A percentile compares a stretch with the other conserved stretches of the same genome.
phyloP scores from a whole-genome alignment of 1,140 invertebrate genomes.

The Drosophila nebulosa region DNA sequence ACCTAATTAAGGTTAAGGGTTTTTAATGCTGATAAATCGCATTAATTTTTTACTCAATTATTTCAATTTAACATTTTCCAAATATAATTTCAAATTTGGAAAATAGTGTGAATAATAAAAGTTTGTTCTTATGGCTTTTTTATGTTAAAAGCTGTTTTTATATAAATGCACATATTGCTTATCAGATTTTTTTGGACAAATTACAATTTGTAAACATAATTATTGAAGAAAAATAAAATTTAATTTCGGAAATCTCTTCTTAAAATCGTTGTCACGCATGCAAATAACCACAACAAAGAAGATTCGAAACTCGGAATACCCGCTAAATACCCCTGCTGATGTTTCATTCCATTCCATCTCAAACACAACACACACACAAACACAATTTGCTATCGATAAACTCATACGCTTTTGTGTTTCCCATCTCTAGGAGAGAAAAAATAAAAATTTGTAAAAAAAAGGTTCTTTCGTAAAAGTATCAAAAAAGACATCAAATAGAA shows the following conservation, averaged over 20 bases:
- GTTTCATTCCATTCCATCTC: background rate
- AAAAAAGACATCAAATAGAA: background rate
- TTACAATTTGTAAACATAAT: background rate
- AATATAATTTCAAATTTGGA: background rate
- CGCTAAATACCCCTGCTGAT: background rate
- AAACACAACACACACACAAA: background rate
- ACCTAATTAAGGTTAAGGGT: background rate
- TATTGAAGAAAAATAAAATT: background rate
- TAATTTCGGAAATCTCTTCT: background rate
- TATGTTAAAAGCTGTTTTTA: background rate
- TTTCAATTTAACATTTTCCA: background rate
- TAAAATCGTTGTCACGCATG: too few relatives aligned
- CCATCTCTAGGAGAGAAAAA: too few relatives aligned
- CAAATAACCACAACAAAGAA: too few relatives aligned
- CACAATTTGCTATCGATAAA: background rate
- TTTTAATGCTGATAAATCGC: background rate
- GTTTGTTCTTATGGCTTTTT: background rate
- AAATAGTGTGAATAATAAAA: background rate
- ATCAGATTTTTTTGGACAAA: background rate
- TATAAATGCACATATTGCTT: background rate
- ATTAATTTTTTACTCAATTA: background rate
- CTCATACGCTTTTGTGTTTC: background rate
- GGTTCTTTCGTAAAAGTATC: too few relatives aligned
- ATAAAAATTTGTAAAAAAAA: too few relatives aligned
- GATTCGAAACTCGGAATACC: background rate